Evolutionary conservation across 37 sponge, comb jelly and placozoan genomes (phyloP), one percentile per base, ranked within the genome.

Genomic region (Halichondria panicea): DNA sequence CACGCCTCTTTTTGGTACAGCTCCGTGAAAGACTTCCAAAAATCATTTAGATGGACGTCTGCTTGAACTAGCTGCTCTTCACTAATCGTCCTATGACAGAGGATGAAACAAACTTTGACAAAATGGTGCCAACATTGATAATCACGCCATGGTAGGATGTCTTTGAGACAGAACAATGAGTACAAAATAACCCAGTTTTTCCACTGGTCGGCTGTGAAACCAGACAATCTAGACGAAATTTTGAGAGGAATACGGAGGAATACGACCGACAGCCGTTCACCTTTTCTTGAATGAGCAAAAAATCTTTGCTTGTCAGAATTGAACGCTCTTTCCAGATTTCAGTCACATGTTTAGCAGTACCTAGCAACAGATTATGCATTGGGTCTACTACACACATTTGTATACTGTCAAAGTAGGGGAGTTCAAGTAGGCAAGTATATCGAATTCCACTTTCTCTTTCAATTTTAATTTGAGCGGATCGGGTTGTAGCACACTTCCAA

Each of bases 201-300:
- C 88, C 88, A 87, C 36, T 88, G 89, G 3, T 81, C 82, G 25
- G 88, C 88, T 42, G 83, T 88, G 33, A 88, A 81, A 25, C 74
- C 81, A 74, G 64, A 41, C 36, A 78, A 78, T 50, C 11, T 57
- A 55, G 77, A 86, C 31, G 52, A 43, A n/a, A 86, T 79, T 58
- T 80, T 86, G 9, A 15, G 38, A n/a, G n/a, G n/a, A n/a, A n/a
- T n/a, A n/a, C n/a, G n/a, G n/a, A 50, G 81, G 81, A 55, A 86
- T 74, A 32, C 80, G 62, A 28, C 87, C 75, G 12, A 79, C 55
- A 40, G 44, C 43, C 22, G 35, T 85, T 56, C 3, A 84, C 44
- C 8, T 33, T 32, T 3, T 56, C 21, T 35, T 80, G 88, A 25
- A 87, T 76, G 9, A 50, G 39, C 11, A 63, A 50, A 53, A 81